Conservation (phyloP, 2,113 vertebrate genomes). For the Pavo muticus region DNA sequence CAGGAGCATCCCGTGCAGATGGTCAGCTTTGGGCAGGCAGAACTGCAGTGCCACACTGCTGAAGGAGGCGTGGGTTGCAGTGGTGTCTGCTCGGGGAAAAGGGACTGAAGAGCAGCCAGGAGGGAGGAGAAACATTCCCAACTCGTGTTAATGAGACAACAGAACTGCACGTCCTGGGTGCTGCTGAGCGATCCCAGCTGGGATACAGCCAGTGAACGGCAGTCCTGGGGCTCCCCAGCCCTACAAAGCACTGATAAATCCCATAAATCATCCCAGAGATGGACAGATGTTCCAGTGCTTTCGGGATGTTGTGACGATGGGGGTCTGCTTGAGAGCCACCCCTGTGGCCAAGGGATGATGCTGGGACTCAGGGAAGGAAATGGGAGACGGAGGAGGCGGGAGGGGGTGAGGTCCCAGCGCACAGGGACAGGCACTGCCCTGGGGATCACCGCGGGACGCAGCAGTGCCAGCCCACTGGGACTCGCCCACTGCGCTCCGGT, state of each 20-base stretch:
- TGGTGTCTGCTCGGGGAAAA: not conserved
- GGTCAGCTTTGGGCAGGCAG: not conserved
- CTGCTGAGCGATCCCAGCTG: not conserved
- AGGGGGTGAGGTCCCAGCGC: not conserved
- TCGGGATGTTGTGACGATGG: rapidly evolving
- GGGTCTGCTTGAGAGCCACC: rapidly evolving
- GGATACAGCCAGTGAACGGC: rapidly evolving
- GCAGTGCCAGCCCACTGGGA: not conserved
- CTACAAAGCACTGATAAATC: not conserved
- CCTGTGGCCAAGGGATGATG: not conserved
- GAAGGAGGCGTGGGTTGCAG: not conserved
- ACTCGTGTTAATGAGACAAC: not conserved
- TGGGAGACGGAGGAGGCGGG: not conserved
- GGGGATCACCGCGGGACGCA: not conserved
- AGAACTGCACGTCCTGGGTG: not conserved
- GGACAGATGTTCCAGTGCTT: not conserved
- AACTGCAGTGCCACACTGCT: not conserved
- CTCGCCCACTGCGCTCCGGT: not conserved
- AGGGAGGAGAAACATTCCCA: not conserved
- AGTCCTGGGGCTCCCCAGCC: not conserved
- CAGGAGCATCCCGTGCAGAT: not conserved
- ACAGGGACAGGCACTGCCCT: not conserved
- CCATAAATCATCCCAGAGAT: rapidly evolving
- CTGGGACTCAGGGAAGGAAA: rapidly evolving
- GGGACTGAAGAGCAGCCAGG: not conserved